phyloP scores from a whole-genome alignment of 2,797 vertebrate genomes.

The Cuculus canorus region DNA sequence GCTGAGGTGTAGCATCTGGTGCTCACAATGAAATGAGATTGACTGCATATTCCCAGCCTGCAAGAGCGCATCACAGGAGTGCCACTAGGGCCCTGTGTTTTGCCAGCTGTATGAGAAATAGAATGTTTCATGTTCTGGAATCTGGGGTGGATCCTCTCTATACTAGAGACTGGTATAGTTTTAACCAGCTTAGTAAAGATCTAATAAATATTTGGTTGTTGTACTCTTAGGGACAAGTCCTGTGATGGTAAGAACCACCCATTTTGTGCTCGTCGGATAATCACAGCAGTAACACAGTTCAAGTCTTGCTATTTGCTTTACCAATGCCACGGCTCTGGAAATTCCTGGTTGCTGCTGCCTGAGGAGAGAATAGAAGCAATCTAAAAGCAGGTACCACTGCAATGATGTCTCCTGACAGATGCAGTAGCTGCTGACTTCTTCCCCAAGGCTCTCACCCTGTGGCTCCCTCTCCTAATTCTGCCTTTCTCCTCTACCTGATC shows the following conservation, averaged over 20 bases:
- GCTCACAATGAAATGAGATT: not conserved
- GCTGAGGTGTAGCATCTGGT: not conserved
- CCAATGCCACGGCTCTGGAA: not conserved
- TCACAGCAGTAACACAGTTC: not conserved
- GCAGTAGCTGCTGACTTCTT: not conserved
- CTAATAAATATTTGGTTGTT: fast-evolving
- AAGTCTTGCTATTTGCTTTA: not conserved
- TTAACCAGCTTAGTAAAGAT: not conserved
- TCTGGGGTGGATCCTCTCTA: not conserved
- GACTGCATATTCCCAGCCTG: not conserved
- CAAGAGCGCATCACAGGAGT: not conserved
- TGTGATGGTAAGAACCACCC: not conserved
- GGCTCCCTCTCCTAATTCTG: not conserved
- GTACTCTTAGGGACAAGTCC: no score
- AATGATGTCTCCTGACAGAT: not conserved
- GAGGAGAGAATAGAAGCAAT: not conserved
- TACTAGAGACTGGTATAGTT: not conserved
- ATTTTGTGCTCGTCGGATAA: not conserved
- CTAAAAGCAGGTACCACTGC: not conserved
- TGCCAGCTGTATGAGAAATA: not conserved
- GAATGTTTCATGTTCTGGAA: not conserved
- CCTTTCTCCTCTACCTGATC: not conserved
- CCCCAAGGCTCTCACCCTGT: not conserved
- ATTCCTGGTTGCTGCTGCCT: fast-evolving
- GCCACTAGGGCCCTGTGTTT: not conserved